Evolutionary conservation across 92 coral and sea anemone species (phyloP), one percentile per base, ranked within the genome.

Genomic region (Epizoanthus stellaris): DNA sequence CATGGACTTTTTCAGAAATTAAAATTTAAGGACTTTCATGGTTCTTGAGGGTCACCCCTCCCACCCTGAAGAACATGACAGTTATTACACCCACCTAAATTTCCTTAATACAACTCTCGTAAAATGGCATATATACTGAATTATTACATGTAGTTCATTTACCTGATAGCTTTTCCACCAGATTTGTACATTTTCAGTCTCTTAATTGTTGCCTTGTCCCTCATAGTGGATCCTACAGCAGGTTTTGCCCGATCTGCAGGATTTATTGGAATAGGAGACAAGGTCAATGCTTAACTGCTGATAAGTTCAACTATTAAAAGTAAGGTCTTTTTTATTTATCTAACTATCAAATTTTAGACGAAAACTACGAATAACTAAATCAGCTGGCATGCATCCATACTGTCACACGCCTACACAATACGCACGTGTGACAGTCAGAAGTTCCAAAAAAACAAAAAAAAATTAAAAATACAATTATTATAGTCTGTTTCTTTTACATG

Each of bases 111-210:
- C 34, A 30, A 30, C 34, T 30, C 34, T 30, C 1, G 34, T 30
- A 30, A 30, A 30, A 64, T 19, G 56, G 17, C 40, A 59, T 60
- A 62, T 4, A 54, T 23, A 56, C 60, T 47, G 12, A 58, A 0
- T 20, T n/a, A 65, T 6, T 4, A 36, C 0, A 67, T 56, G 0
- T 12, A n/a, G 13, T 23, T 3, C 6, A 45, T 36, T 10, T 23
- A 95, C 98, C 98, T 92, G 60, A 91, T 85, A 36, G 94, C 98
- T 77, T 94, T 96, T 53, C 98, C 98, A 1, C 94, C 97, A 53
- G 98, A 95, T 67, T 95, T 92, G 84, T 96, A 96, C 98, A 96
- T 96, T 74, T 96, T 92, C 9, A 96, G 74, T 43, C 98, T 89
- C 67, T 89, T 91, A 1, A 96, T 60, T 25, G 98, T 96, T 63